Base-by-base conservation (phyloP, 2,888 invertebrate genomes). In the Altica lythri region DNA sequence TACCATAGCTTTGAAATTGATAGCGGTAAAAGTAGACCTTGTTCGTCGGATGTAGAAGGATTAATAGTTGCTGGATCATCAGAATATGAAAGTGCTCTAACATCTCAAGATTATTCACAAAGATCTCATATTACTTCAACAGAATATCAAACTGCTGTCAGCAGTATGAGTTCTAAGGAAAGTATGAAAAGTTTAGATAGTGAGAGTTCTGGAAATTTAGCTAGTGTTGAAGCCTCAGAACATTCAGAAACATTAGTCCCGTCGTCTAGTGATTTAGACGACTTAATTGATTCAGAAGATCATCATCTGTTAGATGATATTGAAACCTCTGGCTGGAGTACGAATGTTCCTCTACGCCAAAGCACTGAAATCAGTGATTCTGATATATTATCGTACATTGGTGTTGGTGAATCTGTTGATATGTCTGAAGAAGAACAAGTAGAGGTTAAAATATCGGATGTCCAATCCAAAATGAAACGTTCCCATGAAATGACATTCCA, bases 231-330 rank as follows among this genome's bases (percentile, higher is more conserved):
- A 77, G 86, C 92, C 27, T 95, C 95, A 22, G 95, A 96, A 75
- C 82, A 89, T 17, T 95, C 95, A 1, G 95, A 95, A 78, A 97
- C 96, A 1, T 77, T 97, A 5, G 89, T 97, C 6, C 92, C 95
- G 9, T 95, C 96, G 1, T 88, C 90, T 5, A 86, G 89, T 70
- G 93, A 93, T 73, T 76, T 88, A 42, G 87, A 88, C 70, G 88
- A 89, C 65, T 81, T 89, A 57, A 83, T 86, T 66, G 85, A 85
- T 60, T 81, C 81, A 56, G 81, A 81, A 59, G 83, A 82, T 19
- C 81, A 83, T 38, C 81, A 72, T 16, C 65, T 72, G 9, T 60
- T 77, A 2, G 78, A 78, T 25, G 80, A 79, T 34, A 50, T 53
- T 12, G 67, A 64, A 16, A 68, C 67, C 25, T 53, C 61, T 16